Base-by-base conservation (phyloP, 1,140 invertebrate species). In the Meloidogyne hapla region DNA sequence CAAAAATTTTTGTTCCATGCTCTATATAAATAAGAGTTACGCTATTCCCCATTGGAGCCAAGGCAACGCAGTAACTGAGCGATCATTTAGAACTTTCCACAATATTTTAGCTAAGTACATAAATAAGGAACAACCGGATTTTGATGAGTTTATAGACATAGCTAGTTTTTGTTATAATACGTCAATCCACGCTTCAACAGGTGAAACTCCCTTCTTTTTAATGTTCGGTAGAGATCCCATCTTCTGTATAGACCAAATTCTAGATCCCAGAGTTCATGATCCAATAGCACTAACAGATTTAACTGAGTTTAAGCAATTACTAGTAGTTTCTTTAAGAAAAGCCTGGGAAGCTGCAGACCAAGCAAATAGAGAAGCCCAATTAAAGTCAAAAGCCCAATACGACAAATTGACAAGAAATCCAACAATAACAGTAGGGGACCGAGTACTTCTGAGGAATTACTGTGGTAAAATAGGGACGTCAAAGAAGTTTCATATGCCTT, bases 201-300 rank as follows among this genome's bases (percentile, higher is more conserved):
- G 25, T 1, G 76, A 77, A 21, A 42, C 75, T 12, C 76, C 76
- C 3, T 77, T 77, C 28, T 77, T 64, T 28, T 38, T 77, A 3
- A 42, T 77, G 76, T 77, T 68, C 25, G 76, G 76, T 1, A 25
- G 76, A 26, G 74, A 77, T 45, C 75, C 76, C 1, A 77, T 77
- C 6, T 77, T 74, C 18, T 33, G 48, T 15, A 3, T 77, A 0
- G 75, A 78, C 23, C 10, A 42, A 6, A 62, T 77, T 0, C 25
- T 77, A n/a, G 66, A 77, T 13, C 71, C 76, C 1, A 48, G 28
- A 74, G 3, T 25, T 23, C 56, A 48, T 26, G 48, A 68, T 23
- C 33, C 45, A 1, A 21, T 67, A 1, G 38, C 48, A 4, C 6
- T 70, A 0, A 70, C 45, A 6, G 76, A 75, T 21, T 15, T 33